Conservation (phyloP, 2,113 vertebrate genomes). For the Spheniscus mendiculus region DNA sequence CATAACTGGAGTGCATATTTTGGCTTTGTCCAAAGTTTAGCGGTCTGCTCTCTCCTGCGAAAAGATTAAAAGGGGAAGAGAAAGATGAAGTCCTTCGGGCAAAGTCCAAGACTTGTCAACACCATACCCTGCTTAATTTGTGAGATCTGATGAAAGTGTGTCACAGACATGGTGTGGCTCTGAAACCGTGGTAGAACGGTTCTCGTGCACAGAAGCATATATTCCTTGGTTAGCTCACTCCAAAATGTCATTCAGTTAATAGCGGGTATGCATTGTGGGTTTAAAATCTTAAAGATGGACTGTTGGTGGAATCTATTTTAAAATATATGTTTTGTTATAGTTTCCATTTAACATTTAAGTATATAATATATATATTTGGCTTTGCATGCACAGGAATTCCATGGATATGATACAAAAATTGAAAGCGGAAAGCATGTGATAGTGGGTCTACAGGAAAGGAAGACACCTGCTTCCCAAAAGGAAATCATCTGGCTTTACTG, state of each 20-base stretch:
- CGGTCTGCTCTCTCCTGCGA: not conserved
- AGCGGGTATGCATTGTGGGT: not conserved
- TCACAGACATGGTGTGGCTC: not conserved
- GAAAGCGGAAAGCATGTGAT: not conserved
- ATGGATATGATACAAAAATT: not conserved
- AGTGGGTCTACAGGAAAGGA: not conserved
- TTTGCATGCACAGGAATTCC: not conserved
- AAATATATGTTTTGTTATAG: not conserved
- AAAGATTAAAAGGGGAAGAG: not conserved
- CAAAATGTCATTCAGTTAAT: not conserved
- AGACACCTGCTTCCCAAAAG: not conserved
- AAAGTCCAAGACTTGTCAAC: not conserved
- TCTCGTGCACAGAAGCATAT: not conserved
- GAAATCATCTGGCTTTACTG: not conserved
- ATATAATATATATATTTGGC: not conserved
- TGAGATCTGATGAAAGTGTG: not conserved
- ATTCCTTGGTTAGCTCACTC: not conserved
- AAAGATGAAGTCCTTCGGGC: not conserved
- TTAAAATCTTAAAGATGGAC: not conserved
- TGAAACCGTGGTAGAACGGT: not conserved
- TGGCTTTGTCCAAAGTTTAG: not conserved
- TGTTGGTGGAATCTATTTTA: not conserved
- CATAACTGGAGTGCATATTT: not conserved
- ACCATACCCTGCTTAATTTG: not conserved
- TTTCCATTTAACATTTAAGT: not conserved